Percentiles rank a stretch among this genome's conserved stretches.
These are phyloP conservation scores for human DNA, from an alignment of 2,113 vertebrate species.

Conservation along the genomic window DNA sequence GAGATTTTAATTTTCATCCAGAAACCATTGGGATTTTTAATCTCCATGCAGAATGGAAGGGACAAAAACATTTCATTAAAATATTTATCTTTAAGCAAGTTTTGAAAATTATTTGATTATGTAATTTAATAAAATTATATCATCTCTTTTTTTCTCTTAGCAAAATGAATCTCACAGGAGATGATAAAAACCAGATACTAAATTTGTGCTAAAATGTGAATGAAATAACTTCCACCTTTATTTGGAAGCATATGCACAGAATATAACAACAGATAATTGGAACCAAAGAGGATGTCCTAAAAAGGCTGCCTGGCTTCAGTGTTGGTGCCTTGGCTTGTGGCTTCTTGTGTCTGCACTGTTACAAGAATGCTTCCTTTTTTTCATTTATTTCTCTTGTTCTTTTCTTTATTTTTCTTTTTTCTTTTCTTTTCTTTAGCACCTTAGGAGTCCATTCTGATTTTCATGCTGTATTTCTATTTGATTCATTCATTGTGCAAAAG, in stretches of 20 bases:
- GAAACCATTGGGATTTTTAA: not conserved
- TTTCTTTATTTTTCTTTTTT: not conserved
- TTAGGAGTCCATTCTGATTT: constrained; percentile 79
- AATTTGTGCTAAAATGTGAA: not conserved
- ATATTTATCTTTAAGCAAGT: not conserved
- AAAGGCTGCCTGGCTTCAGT: not conserved
- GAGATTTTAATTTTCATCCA: not conserved
- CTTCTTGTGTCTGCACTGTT: constrained; percentile 77
- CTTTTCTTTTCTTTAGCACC: constrained; percentile 24
- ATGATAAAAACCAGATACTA: not conserved
- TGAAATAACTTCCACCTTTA: not conserved
- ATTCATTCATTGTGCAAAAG: constrained; percentile 79
- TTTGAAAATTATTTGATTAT: constrained; percentile 1
- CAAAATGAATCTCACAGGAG: not conserved
- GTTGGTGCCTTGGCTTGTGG: constrained; percentile 4
- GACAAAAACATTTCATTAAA: not conserved
- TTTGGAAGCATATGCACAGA: not conserved
- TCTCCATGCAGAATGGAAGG: not conserved
- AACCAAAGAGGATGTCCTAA: not conserved
- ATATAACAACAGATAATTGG: not conserved
- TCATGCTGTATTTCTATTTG: constrained; percentile 82
- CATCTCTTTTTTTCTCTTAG: not conserved
- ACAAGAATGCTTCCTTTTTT: constrained; percentile 77
- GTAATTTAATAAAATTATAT: not conserved
- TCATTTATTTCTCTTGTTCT: not conserved